These are phyloP conservation scores for Notoglanidium macrostoma DNA, from an alignment of 2,797 vertebrate species.

Conservation along the genomic window DNA sequence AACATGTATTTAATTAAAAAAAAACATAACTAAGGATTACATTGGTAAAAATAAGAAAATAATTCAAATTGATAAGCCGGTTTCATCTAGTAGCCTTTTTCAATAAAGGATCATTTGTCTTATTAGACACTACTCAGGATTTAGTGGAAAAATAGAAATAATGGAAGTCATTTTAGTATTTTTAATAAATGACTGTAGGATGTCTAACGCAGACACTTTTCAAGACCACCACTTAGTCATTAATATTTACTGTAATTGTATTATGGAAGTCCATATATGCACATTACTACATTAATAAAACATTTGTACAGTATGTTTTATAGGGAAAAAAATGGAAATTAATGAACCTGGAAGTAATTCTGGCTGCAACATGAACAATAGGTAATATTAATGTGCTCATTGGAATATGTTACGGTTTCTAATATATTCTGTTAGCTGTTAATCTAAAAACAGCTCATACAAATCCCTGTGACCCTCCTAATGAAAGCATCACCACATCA, in stretches of 20 bases:
- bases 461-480: too few species aligned
- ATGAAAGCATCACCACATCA: neutral
- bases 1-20: constrained; percentile 1
- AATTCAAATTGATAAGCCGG: neutral
- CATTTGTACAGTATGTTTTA: neutral
- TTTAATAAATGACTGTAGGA: neutral
- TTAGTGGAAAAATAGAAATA: neutral
- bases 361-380: neutral
- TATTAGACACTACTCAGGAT: neutral
- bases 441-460: neutral
- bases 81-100: neutral
- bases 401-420: neutral
- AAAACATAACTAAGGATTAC: constrained; percentile 5
- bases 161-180: neutral
- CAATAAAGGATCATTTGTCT: neutral
- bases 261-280: neutral
- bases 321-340: neutral
- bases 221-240: neutral
- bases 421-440: neutral
- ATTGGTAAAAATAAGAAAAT: neutral
- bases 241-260: neutral
- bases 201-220: too few species aligned
- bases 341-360: neutral
- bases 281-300: neutral
- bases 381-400: too few species aligned